Evolutionary conservation across 1,140 invertebrate species (phyloP).

Genomic region (Acromyrmex echinatior): DNA sequence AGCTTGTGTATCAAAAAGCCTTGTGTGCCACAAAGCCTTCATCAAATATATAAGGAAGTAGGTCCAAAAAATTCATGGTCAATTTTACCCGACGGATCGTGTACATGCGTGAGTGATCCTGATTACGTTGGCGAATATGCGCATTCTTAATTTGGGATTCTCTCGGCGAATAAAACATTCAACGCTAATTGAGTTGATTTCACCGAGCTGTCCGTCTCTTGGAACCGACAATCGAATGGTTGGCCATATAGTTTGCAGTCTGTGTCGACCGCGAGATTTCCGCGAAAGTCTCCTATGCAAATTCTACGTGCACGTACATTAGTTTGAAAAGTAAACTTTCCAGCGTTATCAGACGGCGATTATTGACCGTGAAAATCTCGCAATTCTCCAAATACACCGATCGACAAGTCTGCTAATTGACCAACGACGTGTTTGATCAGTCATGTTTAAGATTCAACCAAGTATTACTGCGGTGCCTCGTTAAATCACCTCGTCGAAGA

Average conservation of each 20-base stretch:
- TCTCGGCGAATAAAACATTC: conserved; percentile 15
- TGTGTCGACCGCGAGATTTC: conserved; percentile 17
- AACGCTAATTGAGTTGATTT: conserved; percentile 49
- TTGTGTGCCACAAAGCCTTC: conserved; percentile 61
- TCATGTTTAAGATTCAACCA: conserved; percentile 25
- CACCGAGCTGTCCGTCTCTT: neutral
- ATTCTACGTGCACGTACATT: neutral
- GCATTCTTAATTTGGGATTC: conserved; percentile 32
- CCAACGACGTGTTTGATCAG: conserved; percentile 40
- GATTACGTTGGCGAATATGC: conserved; percentile 17
- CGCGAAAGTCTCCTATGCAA: conserved; percentile 45
- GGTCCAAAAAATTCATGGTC: conserved; percentile 79
- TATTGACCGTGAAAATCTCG: neutral
- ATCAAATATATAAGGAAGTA: conserved; percentile 78
- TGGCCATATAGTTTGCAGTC: neutral
- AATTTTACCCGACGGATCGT: conserved; percentile 73
- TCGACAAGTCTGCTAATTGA: conserved; percentile 59
- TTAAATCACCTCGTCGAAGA: conserved; percentile 51
- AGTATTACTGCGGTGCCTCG: conserved; percentile 10
- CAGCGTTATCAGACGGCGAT: neutral
- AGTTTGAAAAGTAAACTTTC: neutral
- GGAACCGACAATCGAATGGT: neutral
- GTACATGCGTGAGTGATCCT: neutral
- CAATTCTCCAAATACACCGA: neutral
- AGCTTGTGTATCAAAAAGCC: conserved; percentile 53